Evolutionary conservation across 1,140 invertebrate species (phyloP).

Genomic region (Akabosia matsudoensis): DNA sequence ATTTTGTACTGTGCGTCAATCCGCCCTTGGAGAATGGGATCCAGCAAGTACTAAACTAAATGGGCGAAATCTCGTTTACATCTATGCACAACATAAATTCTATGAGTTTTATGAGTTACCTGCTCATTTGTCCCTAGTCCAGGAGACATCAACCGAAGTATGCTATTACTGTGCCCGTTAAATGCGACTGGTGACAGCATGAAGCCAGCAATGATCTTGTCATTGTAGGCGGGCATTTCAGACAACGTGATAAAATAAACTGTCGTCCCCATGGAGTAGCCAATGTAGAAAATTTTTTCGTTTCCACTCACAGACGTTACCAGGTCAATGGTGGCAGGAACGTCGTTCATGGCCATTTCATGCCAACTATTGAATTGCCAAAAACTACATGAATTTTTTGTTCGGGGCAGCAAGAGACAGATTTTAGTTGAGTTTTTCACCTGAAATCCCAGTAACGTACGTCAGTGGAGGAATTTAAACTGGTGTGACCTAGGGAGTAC

Average conservation of each 20-base stretch:
- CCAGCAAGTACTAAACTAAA: slow-evolving; percentile 3
- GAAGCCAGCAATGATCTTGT: slow-evolving; percentile 50
- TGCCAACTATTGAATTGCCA: slow-evolving; percentile 53
- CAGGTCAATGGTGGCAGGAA: slow-evolving; percentile 59
- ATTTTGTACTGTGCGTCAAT: background rate
- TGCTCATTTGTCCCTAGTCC: background rate
- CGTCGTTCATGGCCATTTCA: slow-evolving; percentile 59
- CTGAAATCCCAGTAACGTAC: slow-evolving; percentile 47
- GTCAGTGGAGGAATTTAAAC: slow-evolving; percentile 27
- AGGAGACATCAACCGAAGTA: background rate
- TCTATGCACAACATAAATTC: too few species aligned
- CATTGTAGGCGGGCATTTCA: slow-evolving; percentile 57
- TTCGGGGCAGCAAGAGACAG: background rate
- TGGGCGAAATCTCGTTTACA: too few species aligned
- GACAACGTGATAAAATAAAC: slow-evolving; percentile 60
- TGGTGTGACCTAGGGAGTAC: slow-evolving; percentile 52
- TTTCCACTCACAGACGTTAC: slow-evolving; percentile 52
- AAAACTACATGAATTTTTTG: background rate
- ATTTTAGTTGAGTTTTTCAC: slow-evolving; percentile 18
- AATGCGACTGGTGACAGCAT: background rate
- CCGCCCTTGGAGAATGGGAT: background rate
- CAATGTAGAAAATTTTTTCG: slow-evolving; percentile 54
- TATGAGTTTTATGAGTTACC: background rate
- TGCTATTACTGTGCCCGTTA: background rate
- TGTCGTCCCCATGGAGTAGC: slow-evolving; percentile 56